Evolutionary conservation across 2,113 vertebrate species (phyloP), one percentile per base, ranked within the genome.

Genomic region (Burhinus oedicnemus): DNA sequence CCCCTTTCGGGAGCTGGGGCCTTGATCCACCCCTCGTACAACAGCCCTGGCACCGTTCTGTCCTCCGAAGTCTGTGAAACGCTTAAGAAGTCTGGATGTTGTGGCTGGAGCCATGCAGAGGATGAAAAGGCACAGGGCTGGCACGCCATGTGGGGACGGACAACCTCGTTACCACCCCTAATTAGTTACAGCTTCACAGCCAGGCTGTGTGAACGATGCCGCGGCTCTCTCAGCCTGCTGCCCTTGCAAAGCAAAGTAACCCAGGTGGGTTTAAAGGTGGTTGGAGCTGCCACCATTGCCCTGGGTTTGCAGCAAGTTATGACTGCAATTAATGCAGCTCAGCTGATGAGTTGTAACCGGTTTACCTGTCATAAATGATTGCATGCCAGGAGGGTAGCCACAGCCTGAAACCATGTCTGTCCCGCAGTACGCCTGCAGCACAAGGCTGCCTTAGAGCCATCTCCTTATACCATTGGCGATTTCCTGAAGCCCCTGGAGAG

Each of bases 151-250:
- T 2, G 44, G 55, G 76, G 55, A 70, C 1, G 7, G 60, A 29
- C 75, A 52, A 8, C 10, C 25, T 15, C 16, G 2, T 65, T 58
- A 47, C 44, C 36, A 12, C 32, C 34, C 19, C 23, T 65, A 27
- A 47, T 65, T 27, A 64, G 25, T 47, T 40, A 16, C 69, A 76
- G 76, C 29, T 23, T 16, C 36, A 3, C 44, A 40, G 81, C 61
- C 9, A 12, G 75, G 54, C 71, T 19, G 64, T 3, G 0, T 4
- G 44, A 27, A 11, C 2, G 2, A 5, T 36, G 3, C 70, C 1
- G 8, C 4, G 0, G 34, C 69, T 9, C 75, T 36, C 76, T 9
- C 3, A 29, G 25, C 40, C 74, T 6, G 12, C 32, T 38, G 30
- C 40, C 54, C 16, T 8, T 7, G 47, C 69, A 23, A 30, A 12